These are phyloP conservation scores for Aspidiotus rigidus DNA, from an alignment of 2,888 invertebrate species.

Conservation along the genomic window DNA sequence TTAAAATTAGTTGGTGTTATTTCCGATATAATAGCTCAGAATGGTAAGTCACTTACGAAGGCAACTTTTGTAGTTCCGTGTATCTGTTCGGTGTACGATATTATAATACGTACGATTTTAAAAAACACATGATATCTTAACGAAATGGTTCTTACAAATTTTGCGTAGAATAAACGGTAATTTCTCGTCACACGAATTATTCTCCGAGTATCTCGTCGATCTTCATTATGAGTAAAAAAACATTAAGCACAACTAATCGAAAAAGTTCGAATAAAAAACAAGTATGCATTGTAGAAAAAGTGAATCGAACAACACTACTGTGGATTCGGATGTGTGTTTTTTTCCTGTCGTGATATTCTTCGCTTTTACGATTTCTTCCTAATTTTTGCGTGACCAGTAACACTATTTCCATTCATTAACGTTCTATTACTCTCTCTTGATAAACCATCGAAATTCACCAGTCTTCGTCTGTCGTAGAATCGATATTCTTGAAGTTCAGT, in stretches of 20 bases:
- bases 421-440: too few relatives aligned
- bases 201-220: background rate
- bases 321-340: too few relatives aligned
- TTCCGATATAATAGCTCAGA: slow-evolving; percentile 23
- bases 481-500: too few relatives aligned
- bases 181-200: background rate
- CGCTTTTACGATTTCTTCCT: too few relatives aligned
- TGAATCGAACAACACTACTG: slow-evolving; percentile 1
- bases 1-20: slow-evolving; percentile 29
- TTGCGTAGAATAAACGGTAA: slow-evolving; percentile 2
- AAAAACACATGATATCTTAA: slow-evolving; percentile 3
- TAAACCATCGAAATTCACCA: too few relatives aligned
- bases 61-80: background rate
- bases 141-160: slow-evolving; percentile 8
- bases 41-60: slow-evolving; percentile 20
- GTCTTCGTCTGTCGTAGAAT: too few relatives aligned
- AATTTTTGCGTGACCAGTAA: too few relatives aligned
- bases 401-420: too few relatives aligned
- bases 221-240: slow-evolving; percentile 21
- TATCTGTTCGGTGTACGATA: too few relatives aligned
- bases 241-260: background rate
- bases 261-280: slow-evolving; percentile 20
- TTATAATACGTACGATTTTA: background rate
- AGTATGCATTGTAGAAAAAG: slow-evolving; percentile 13
- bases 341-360: too few relatives aligned